Conservation (phyloP, 1,140 invertebrate genomes). For the Drosophila teissieri region DNA sequence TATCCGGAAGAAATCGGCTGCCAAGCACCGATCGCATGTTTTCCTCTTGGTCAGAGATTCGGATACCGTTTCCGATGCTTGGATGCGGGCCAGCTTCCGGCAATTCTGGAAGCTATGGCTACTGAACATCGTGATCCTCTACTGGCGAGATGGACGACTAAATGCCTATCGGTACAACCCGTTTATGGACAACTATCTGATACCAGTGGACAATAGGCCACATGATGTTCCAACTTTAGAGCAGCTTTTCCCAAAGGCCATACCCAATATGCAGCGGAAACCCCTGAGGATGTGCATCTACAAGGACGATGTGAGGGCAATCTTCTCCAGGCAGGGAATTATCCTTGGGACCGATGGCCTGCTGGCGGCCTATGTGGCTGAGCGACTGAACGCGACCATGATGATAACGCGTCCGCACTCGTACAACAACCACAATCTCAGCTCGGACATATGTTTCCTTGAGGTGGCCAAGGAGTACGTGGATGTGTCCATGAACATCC, state of each 20-base stretch:
- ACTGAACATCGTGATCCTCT: conserved; percentile 74
- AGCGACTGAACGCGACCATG: conserved; percentile 75
- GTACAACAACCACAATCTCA: conserved; percentile 45
- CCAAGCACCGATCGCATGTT: conserved; percentile 72
- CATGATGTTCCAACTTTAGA: conserved; percentile 37
- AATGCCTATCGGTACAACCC: conserved; percentile 75
- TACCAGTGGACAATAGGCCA: conserved; percentile 20
- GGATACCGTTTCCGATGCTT: conserved; percentile 39
- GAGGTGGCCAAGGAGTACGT: conserved; percentile 68
- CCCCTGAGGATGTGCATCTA: conserved; percentile 75
- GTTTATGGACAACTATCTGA: conserved; percentile 63
- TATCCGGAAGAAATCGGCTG: conserved; percentile 69
- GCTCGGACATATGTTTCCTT: conserved; percentile 56
- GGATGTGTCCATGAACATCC: conserved; percentile 73
- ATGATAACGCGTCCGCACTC: conserved; percentile 56
- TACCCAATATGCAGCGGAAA: conserved; percentile 75
- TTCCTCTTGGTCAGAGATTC: conserved; percentile 64
- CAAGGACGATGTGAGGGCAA: conserved; percentile 65
- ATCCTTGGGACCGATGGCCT: conserved; percentile 69
- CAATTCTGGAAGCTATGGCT: conserved; percentile 79
- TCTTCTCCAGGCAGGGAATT: conserved; percentile 48
- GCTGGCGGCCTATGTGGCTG: conserved; percentile 57
- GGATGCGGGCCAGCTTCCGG: conserved; percentile 71
- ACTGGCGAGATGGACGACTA: conserved; percentile 45
- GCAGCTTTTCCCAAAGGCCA: conserved; percentile 60